Percentiles rank a stretch among this genome's conserved stretches.
These are phyloP conservation scores for Drosophila teissieri DNA, from an alignment of 1,140 invertebrate species.

Conservation along the genomic window DNA sequence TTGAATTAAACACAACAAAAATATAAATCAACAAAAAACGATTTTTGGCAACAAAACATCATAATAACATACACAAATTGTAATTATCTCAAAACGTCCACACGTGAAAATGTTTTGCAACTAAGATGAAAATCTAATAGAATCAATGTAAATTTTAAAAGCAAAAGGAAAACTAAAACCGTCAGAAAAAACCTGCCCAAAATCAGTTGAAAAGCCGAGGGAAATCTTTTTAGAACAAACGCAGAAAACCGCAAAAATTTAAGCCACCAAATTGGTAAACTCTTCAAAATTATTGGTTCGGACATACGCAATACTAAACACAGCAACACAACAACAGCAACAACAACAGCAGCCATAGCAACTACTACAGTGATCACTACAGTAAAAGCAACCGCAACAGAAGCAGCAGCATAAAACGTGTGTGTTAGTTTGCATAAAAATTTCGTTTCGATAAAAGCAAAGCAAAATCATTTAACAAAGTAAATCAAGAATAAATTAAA, in stretches of 20 bases:
- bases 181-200: conserved; percentile 36
- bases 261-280: conserved; percentile 80
- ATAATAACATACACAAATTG: conserved; percentile 28
- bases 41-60: conserved; percentile 58
- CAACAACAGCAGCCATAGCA: conserved; percentile 53
- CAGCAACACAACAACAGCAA: conserved; percentile 65
- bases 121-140: conserved; percentile 40
- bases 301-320: conserved; percentile 82
- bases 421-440: conserved; percentile 84
- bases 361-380: conserved; percentile 45
- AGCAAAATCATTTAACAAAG: conserved; percentile 47
- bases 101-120: conserved; percentile 49
- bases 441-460: conserved; percentile 81
- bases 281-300: conserved; percentile 85
- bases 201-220: conserved; percentile 54
- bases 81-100: conserved; percentile 65
- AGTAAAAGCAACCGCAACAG: conserved; percentile 46
- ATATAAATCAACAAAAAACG: conserved; percentile 49
- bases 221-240: conserved; percentile 56
- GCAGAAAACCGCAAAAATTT: conserved; percentile 78
- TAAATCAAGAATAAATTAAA: neutral
- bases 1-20: conserved; percentile 34
- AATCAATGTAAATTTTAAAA: conserved; percentile 72
- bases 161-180: conserved; percentile 25
- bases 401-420: conserved; percentile 61